Conservation (phyloP, 2,888 invertebrate species). For the Ariolimax columbianus region DNA sequence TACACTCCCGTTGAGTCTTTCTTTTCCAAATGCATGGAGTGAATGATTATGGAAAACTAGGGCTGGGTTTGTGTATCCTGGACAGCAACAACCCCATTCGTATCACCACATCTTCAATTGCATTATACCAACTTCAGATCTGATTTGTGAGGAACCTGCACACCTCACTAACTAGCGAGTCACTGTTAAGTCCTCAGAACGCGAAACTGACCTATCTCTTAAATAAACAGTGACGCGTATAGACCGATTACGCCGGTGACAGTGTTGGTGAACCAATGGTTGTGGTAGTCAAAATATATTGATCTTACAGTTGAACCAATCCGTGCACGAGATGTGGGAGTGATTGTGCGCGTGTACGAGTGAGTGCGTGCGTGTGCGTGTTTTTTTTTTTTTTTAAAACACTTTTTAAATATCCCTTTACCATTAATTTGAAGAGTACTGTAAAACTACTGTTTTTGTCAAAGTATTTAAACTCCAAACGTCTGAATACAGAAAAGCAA, state of each 20-base stretch:
- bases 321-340: neutral
- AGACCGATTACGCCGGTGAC: neutral
- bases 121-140: neutral
- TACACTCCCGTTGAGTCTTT: too few relatives aligned
- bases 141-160: neutral
- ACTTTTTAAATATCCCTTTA: too few relatives aligned
- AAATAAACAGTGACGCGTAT: neutral
- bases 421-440: too few relatives aligned
- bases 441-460: too few relatives aligned
- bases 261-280: neutral
- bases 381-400: too few relatives aligned
- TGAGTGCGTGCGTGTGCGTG: neutral
- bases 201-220: neutral
- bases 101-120: too few relatives aligned
- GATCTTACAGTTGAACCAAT: neutral
- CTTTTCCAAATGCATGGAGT: too few relatives aligned
- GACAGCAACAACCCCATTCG: neutral
- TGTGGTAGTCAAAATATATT: neutral
- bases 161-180: neutral
- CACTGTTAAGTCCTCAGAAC: neutral
- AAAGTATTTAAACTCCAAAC: too few relatives aligned
- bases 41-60: too few relatives aligned
- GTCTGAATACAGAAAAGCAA: too few relatives aligned
- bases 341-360: conserved; percentile 22
- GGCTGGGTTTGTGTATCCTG: too few relatives aligned